Evolutionary conservation across 2,888 invertebrate genomes (phyloP).

Genomic region (Muscina levida): DNA sequence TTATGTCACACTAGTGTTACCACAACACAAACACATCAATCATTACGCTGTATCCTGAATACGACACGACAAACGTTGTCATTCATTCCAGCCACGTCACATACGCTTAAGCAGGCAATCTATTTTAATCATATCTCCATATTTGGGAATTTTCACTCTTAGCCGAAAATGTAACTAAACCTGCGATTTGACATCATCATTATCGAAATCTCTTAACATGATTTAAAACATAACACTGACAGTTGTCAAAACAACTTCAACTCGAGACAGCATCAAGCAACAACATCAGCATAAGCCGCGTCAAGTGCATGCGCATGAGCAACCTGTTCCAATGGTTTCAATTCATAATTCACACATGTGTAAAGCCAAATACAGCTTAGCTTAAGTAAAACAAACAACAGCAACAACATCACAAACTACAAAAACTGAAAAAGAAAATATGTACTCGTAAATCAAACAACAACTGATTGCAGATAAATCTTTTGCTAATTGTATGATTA

Average conservation of each 20-base stretch:
- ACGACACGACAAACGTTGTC: no score
- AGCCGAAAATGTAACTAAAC: background rate
- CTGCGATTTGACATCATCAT: constrained; percentile 34
- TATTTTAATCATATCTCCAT: no score
- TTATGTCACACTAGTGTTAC: no score
- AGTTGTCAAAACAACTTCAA: constrained; percentile 48
- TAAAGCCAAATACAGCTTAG: background rate
- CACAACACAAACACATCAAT: no score
- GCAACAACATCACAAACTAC: no score
- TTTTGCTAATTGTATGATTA: constrained; percentile 61
- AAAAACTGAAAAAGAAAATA: no score
- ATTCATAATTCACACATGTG: constrained; percentile 15
- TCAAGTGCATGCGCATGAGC: constrained; percentile 58
- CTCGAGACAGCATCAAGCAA: constrained; percentile 18
- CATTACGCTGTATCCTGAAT: no score
- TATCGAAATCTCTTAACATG: constrained; percentile 32
- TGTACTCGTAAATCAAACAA: constrained; percentile 3
- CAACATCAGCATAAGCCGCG: constrained; percentile 16
- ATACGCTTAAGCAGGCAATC: no score
- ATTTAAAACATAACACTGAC: constrained; percentile 39
- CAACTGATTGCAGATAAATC: constrained; percentile 52
- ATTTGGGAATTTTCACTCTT: background rate
- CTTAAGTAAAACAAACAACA: no score
- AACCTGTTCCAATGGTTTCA: constrained; percentile 8
- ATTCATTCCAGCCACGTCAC: no score